Evolutionary conservation across 2,888 invertebrate species (phyloP), one percentile per base, ranked within the genome.

Genomic region (Bombylius major): DNA sequence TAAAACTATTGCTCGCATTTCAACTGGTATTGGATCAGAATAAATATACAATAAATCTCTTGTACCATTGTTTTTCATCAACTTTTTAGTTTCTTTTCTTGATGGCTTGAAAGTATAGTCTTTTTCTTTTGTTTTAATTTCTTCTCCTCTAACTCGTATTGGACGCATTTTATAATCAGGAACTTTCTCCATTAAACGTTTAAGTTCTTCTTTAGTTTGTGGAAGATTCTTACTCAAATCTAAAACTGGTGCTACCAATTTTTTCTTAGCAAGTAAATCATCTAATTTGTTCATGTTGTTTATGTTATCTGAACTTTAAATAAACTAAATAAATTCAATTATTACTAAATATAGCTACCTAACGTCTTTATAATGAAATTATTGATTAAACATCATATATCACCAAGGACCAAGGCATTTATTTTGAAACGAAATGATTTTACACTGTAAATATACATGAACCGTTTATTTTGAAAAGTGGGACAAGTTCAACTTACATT

Each of bases 151-250:
- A 3, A 90, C 88, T 79, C 89, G 91, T 68, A 92, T 91, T 1
- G 89, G 84, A 62, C 89, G 83, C 63, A 92, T 89, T 75, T 90
- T 92, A 69, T 87, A 91, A 70, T 94, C 93, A 0, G 92, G 91
- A 12, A 92, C 87, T 75, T 88, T 88, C 66, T 92, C 91, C 70
- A 89, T 78, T 51, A 90, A 79, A 57, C 84, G 83, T 65, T 86
- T 82, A 63, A 89, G 88, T 68, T 94, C 93, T 65, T 92, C 91
- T 60, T 84, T 83, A 11, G 84, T 83, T 64, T 82, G 86, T 52
- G 87, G 86, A 8, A 84, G 81, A 48, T 84, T 81, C 72, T 86
- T 86, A 55, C 90, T 89, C 61, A 93, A 78, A 72, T 94, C 94
- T 51, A 94, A 77, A 65, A 92, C 86, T 51, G 88, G 84, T 50